phyloP scores from a whole-genome alignment of 1,140 invertebrate genomes.

The Spodoptera litura region DNA sequence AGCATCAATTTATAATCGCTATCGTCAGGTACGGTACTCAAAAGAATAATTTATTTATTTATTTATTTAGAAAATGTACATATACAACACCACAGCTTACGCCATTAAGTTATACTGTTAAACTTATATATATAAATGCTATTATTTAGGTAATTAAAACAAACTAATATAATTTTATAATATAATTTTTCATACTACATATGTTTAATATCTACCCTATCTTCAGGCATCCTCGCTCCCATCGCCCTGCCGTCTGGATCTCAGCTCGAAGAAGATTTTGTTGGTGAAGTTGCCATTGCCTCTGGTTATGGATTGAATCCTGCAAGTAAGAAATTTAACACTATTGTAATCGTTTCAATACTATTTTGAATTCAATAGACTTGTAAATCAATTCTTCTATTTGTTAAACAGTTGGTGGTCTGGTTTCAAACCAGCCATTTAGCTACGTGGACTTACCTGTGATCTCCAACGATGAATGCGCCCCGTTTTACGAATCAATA shows the following conservation, averaged over 20 bases:
- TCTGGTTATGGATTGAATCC: background rate
- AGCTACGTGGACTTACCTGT: background rate
- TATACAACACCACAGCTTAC: too few relatives aligned
- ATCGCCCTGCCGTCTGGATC: slow-evolving; percentile 2
- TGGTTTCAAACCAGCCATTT: background rate
- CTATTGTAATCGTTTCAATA: background rate
- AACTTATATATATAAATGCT: too few relatives aligned
- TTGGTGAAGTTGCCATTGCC: background rate
- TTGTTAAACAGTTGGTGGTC: background rate
- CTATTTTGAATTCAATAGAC: background rate
- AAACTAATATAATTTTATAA: too few relatives aligned
- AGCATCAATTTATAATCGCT: too few relatives aligned
- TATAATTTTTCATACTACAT: too few relatives aligned
- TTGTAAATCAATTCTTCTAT: background rate
- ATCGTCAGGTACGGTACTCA: too few relatives aligned
- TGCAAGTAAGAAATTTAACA: background rate
- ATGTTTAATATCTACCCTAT: background rate
- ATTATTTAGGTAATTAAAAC: too few relatives aligned
- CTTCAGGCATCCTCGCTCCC: background rate
- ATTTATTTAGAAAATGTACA: too few relatives aligned
- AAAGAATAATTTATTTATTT: too few relatives aligned
- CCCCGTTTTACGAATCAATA: background rate
- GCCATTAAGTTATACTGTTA: too few relatives aligned
- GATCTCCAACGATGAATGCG: background rate
- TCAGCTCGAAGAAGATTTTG: background rate